phyloP scores from a whole-genome alignment of 2,888 invertebrate species.

The Lepeophtheirus nordmannii region DNA sequence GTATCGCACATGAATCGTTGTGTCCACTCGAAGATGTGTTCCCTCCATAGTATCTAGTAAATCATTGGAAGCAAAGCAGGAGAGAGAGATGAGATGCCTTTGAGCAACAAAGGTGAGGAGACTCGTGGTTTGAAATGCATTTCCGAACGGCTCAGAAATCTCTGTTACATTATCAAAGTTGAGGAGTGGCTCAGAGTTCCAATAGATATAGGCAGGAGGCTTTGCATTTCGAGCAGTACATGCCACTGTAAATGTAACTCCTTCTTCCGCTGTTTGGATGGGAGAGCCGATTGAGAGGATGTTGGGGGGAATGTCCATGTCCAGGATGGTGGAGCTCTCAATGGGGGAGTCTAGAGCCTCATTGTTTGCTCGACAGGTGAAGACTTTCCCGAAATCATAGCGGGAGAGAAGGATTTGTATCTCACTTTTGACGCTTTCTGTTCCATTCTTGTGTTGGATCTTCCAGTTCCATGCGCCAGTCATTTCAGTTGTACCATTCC shows the following conservation, averaged over 20 bases:
- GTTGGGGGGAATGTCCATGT: conserved; percentile 20
- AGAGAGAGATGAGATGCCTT: conserved; percentile 13
- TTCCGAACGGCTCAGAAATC: conserved; percentile 1
- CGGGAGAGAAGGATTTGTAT: conserved; percentile 11
- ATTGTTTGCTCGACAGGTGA: conserved; percentile 8
- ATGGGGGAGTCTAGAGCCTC: conserved; percentile 15
- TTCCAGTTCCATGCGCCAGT: conserved; percentile 18
- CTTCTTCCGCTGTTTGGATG: conserved; percentile 1
- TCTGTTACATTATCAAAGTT: not conserved
- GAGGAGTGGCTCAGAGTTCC: conserved; percentile 22
- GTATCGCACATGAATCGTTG: conserved; percentile 19
- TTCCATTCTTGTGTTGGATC: conserved; percentile 21
- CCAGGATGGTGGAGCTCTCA: not conserved
- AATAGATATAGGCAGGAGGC: conserved; percentile 21
- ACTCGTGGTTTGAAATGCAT: conserved; percentile 9
- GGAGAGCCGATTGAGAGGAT: not conserved
- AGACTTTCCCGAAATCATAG: not conserved
- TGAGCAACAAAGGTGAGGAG: conserved; percentile 10
- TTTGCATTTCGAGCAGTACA: conserved; percentile 19
- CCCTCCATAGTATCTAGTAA: conserved; percentile 7
- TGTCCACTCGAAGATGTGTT: conserved; percentile 9
- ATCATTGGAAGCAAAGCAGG: conserved; percentile 21
- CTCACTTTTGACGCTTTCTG: conserved; percentile 20
- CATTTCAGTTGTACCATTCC: conserved; percentile 11
- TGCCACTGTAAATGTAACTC: conserved; percentile 3